Evolutionary conservation across 2,113 vertebrate species (phyloP).

Genomic region (Odontesthes bonariensis): DNA sequence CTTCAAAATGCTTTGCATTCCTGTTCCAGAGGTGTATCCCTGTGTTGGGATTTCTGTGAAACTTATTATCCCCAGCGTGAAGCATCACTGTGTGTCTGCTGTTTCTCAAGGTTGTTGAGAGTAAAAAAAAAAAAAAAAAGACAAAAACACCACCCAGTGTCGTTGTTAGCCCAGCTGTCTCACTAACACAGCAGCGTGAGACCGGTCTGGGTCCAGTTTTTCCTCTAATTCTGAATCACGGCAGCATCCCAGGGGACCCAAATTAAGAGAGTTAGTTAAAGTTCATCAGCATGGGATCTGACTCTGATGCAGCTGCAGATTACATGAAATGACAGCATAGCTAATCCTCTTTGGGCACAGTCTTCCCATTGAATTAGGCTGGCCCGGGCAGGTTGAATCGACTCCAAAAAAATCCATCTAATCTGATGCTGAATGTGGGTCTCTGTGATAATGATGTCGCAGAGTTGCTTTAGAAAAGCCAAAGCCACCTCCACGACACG

Average conservation of each 20-base stretch:
- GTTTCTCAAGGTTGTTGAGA: not conserved
- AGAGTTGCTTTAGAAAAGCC: conserved; percentile 18
- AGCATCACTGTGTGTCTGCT: not conserved
- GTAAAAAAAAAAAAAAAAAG: too few species aligned
- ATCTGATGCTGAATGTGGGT: conserved; percentile 23
- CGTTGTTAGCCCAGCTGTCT: conserved; percentile 23
- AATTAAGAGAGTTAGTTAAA: conserved; percentile 60
- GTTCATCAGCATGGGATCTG: conserved; percentile 54
- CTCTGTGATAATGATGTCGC: conserved; percentile 18
- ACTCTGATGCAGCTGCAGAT: conserved; percentile 56
- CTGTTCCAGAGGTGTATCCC: conserved; percentile 14
- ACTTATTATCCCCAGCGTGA: conserved; percentile 11
- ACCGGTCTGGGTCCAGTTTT: conserved; percentile 42
- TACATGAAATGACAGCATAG: conserved; percentile 61
- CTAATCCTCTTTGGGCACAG: conserved; percentile 63
- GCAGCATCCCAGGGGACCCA: conserved; percentile 45
- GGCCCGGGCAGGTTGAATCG: conserved; percentile 23
- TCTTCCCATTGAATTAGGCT: conserved; percentile 37
- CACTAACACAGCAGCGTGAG: conserved; percentile 25
- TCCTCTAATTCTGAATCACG: conserved; percentile 19
- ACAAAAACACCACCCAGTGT: not conserved
- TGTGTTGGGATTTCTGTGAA: not conserved
- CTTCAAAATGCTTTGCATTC: conserved; percentile 58
- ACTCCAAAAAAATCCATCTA: conserved; percentile 45
- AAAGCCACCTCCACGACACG: conserved; percentile 37